Base-by-base conservation (phyloP, 1,140 invertebrate species). In the Andricus grossulariae region DNA sequence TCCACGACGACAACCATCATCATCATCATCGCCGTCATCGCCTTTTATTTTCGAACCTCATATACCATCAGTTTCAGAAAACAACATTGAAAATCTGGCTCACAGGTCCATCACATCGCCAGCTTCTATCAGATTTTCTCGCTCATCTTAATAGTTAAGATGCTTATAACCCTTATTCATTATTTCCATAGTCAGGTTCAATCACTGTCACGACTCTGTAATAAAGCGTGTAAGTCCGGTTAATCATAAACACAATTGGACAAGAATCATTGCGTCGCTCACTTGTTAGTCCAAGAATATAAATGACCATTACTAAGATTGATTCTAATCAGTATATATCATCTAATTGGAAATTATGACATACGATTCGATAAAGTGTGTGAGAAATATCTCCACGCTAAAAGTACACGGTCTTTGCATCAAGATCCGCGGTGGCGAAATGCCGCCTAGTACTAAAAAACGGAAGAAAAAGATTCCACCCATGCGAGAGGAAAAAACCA, bases 1-100 rank as follows among this genome's bases (percentile, higher is more conserved):
- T 91, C 88, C 84, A 87, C 77, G 83, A 82, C 82, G 79, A 80
- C 84, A 83, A 86, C 81, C 81, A 82, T 85, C 84, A 83, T 81
- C 78, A 73, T 74, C 80, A 80, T 83, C 80, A 79, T 81, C 77
- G 80, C 80, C 78, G 83, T 81, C 82, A 79, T 81, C 82, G 82
- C 83, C 81, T 45, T 45, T 32, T 32, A 32, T 32, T 32, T 79
- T 77, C 74, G 75, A 21, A 32, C 78, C 45, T 32, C 32, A 49
- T 71, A 72, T 4, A 51, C 19, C 50, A n/a, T 39, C 72, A 32
- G 74, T 77, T 49, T 79, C 73, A 60, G 3, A 71, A 76, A n/a
- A 54, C 13, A 77, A 74, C 50, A 75, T 75, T 52, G 55, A 78
- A 80, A 83, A 83, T 79, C 79, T 77, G 18, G 57, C 45, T 4